phyloP scores from a whole-genome alignment of 2,888 invertebrate genomes.

The Drosophila nr. perissopoda region DNA sequence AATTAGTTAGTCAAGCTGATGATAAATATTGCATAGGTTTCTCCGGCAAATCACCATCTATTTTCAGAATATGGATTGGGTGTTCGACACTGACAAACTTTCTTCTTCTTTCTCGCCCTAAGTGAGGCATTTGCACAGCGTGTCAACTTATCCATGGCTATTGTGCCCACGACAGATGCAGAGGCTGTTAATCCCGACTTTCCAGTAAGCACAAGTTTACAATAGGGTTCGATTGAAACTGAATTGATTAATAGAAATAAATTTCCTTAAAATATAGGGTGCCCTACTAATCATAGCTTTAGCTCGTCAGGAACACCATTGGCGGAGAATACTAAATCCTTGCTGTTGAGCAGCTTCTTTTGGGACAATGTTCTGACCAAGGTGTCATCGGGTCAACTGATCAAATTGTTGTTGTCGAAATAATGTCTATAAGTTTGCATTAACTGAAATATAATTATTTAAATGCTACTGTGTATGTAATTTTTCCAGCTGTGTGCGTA shows the following conservation, averaged over 20 bases:
- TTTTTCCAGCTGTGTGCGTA: background rate
- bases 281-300: background rate
- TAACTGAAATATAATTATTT: too few relatives aligned
- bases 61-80: constrained; percentile 84
- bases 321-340: constrained; percentile 87
- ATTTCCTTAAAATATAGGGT: background rate
- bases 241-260: background rate
- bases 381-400: constrained; percentile 88
- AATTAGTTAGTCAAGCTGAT: constrained; percentile 42
- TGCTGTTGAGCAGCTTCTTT: constrained; percentile 88
- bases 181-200: constrained; percentile 78
- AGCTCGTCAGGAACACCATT: constrained; percentile 86
- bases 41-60: constrained; percentile 21
- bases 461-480: background rate
- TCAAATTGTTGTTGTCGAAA: background rate
- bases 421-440: background rate
- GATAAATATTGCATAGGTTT: constrained; percentile 36
- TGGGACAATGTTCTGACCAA: constrained; percentile 88
- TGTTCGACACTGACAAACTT: constrained; percentile 87
- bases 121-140: constrained; percentile 88
- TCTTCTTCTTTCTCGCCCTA: constrained; percentile 87
- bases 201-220: constrained; percentile 69
- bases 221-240: background rate
- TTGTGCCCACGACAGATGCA: constrained; percentile 90
- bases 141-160: constrained; percentile 89